These are phyloP conservation scores for Xenotilapia leptura DNA, from an alignment of 2,113 vertebrate species.

Conservation along the genomic window DNA sequence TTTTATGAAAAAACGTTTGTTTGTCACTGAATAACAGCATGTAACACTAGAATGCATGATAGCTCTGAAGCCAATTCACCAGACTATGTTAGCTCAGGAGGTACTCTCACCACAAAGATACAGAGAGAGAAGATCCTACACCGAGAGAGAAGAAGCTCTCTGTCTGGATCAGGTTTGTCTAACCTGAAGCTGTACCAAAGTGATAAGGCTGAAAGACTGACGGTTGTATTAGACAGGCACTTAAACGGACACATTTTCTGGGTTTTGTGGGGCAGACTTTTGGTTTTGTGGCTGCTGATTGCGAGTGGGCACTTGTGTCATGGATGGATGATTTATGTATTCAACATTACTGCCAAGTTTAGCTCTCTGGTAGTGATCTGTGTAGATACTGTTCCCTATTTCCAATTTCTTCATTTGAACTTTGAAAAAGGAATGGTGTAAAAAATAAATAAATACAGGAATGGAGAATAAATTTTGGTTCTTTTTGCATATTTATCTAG, in stretches of 20 bases:
- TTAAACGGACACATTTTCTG: neutral
- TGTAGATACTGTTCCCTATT: neutral
- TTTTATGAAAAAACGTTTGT: neutral
- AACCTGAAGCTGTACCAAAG: neutral
- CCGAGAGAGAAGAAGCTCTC: neutral
- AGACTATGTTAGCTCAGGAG: neutral
- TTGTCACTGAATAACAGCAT: neutral
- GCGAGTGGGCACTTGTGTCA: neutral
- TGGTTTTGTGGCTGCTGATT: neutral
- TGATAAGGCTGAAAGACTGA: neutral
- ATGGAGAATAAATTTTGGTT: neutral
- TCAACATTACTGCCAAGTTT: neutral
- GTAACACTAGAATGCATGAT: neutral
- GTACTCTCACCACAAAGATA: neutral
- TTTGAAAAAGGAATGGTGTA: neutral
- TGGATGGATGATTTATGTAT: neutral
- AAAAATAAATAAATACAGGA: neutral
- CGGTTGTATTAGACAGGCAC: neutral
- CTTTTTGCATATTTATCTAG: neutral
- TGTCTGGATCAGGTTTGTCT: neutral
- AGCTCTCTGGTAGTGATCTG: neutral
- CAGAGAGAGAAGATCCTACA: neutral
- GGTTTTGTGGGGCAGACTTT: neutral
- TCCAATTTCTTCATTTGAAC: neutral
- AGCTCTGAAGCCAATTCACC: neutral